These are phyloP conservation scores for Rattus rattus DNA, from an alignment of 2,113 vertebrate genomes.

Conservation along the genomic window DNA sequence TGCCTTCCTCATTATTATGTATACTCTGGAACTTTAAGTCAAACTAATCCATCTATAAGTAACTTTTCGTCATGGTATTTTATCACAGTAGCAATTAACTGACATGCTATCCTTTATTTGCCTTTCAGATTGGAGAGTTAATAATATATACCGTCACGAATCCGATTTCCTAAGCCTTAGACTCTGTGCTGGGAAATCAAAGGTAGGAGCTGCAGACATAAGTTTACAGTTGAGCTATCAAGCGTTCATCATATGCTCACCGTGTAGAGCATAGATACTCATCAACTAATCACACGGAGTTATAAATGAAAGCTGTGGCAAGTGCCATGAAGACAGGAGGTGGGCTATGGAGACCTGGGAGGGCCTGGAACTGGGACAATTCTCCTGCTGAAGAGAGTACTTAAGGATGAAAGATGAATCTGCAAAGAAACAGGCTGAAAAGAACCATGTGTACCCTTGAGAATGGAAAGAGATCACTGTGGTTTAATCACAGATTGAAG, in stretches of 20 bases:
- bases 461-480: neutral
- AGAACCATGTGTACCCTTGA: neutral
- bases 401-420: neutral
- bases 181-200: neutral
- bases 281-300: neutral
- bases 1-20: no score
- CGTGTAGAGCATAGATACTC: neutral
- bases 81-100: neutral
- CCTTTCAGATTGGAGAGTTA: neutral
- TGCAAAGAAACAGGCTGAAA: neutral
- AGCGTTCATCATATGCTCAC: neutral
- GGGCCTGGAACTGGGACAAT: neutral
- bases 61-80: neutral
- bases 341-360: neutral
- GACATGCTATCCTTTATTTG: neutral
- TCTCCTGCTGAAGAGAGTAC: neutral
- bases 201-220: neutral
- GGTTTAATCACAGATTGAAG: neutral
- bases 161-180: neutral
- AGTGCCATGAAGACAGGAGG: neutral
- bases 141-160: neutral
- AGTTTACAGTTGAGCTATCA: slow-evolving; percentile 11
- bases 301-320: neutral
- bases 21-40: neutral
- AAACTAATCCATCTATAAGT: neutral